Conservation (phyloP, 2,888 invertebrate species). For the Drosophila falleni region DNA sequence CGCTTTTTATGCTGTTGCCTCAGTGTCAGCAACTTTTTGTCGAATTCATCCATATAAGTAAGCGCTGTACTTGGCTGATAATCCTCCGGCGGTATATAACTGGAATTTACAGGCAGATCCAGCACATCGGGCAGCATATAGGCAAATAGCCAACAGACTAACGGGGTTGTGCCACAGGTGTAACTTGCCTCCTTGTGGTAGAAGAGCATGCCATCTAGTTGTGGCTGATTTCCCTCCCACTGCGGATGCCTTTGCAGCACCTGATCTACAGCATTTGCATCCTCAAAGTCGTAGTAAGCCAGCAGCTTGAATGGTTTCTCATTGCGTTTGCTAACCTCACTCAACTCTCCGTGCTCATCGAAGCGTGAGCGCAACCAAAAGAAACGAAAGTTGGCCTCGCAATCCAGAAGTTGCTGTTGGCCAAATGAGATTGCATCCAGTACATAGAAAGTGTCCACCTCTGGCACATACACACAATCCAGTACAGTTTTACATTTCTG, state of each 20-base stretch:
- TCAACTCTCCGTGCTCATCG: conserved; percentile 86
- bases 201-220: conserved; percentile 95
- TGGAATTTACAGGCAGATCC: conserved; percentile 82
- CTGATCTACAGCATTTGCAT: conserved; percentile 63
- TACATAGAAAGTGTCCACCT: conserved; percentile 88
- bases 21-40: conserved; percentile 77
- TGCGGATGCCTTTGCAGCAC: conserved; percentile 77
- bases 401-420: conserved; percentile 81
- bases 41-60: conserved; percentile 87
- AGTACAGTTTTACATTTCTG: conserved; percentile 86
- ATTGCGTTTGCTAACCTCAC: conserved; percentile 46
- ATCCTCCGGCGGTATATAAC: conserved; percentile 86
- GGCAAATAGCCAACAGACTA: conserved; percentile 96
- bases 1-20: conserved; percentile 25
- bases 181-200: conserved; percentile 95
- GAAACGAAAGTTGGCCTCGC: conserved; percentile 90
- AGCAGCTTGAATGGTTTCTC: conserved; percentile 72
- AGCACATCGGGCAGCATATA: conserved; percentile 93
- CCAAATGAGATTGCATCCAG: conserved; percentile 89
- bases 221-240: conserved; percentile 84
- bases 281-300: conserved; percentile 75
- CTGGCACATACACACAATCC: conserved; percentile 92
- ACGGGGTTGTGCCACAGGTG: conserved; percentile 91
- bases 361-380: conserved; percentile 93
- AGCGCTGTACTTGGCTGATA: conserved; percentile 86